Conservation (phyloP, 1,140 invertebrate species). For the Dendrolimus kikuchii region DNA sequence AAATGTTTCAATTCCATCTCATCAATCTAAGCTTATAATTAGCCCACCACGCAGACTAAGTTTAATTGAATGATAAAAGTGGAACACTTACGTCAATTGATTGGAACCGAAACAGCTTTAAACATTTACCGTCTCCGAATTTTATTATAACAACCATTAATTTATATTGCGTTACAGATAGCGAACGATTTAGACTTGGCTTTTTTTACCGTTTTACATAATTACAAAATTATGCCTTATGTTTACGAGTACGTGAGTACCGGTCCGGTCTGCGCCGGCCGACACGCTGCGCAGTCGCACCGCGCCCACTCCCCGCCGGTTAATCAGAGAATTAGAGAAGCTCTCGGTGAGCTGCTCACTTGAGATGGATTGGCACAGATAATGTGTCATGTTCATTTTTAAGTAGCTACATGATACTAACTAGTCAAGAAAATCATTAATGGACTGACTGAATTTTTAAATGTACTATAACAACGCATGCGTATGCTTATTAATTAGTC, state of each 20-base stretch:
- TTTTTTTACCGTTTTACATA: conserved; percentile 65
- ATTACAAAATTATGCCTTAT: conserved; percentile 65
- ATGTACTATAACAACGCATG: background rate
- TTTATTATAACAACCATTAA: conserved; percentile 59
- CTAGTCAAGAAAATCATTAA: conserved; percentile 40
- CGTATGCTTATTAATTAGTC: no score
- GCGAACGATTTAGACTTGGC: conserved; percentile 50
- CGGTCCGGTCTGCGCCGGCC: conserved; percentile 10
- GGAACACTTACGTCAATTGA: conserved; percentile 46
- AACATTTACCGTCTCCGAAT: conserved; percentile 52
- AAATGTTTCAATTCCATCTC: background rate
- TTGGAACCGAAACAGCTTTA: conserved; percentile 34
- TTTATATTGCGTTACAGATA: conserved; percentile 63
- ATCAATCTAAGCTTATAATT: background rate
- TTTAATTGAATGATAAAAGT: conserved; percentile 46
- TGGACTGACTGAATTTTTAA: conserved; percentile 22
- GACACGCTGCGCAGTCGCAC: conserved; percentile 1
- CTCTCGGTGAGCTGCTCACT: conserved; percentile 20
- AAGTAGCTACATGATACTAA: conserved; percentile 47
- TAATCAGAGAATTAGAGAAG: conserved; percentile 52
- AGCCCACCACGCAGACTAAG: conserved; percentile 19
- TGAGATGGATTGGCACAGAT: conserved; percentile 59
- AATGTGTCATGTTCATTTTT: conserved; percentile 58
- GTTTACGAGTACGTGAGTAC: conserved; percentile 36
- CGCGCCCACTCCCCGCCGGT: conserved; percentile 47